Evolutionary conservation across 2,113 vertebrate species (phyloP).

Genomic region (Vidua macroura): DNA sequence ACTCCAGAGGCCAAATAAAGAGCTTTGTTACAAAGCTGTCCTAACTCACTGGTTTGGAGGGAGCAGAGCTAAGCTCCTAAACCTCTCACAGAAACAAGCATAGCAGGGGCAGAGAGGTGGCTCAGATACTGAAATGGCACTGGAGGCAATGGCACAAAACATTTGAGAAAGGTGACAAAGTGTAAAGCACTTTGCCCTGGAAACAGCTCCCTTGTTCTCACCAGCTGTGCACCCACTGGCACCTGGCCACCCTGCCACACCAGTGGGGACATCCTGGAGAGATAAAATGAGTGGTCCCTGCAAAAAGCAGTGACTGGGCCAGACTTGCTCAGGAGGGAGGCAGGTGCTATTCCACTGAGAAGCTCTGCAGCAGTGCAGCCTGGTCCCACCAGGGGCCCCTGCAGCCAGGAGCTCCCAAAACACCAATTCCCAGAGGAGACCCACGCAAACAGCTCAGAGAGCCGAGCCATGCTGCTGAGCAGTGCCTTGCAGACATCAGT

Average conservation of each 20-base stretch:
- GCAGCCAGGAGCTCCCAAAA: neutral
- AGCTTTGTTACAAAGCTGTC: neutral
- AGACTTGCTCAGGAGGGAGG: neutral
- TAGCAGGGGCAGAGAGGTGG: rapidly evolving
- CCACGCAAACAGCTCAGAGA: neutral
- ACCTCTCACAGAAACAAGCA: neutral
- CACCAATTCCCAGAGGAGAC: neutral
- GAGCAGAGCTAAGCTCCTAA: neutral
- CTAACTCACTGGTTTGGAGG: neutral
- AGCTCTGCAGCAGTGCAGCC: neutral
- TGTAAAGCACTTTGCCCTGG: neutral
- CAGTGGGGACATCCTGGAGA: neutral
- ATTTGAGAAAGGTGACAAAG: neutral
- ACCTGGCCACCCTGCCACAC: neutral
- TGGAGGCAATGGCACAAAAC: neutral
- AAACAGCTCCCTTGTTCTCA: neutral
- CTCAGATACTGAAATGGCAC: neutral
- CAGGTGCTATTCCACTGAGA: rapidly evolving
- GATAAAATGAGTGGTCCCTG: neutral
- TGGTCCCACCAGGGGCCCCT: neutral
- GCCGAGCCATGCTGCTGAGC: neutral
- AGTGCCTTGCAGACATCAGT: neutral
- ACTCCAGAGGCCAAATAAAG: neutral
- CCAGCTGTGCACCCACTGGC: rapidly evolving
- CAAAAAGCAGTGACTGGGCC: neutral